Conservation (phyloP, 2,113 vertebrate genomes). For the Hepsetus odoe region DNA sequence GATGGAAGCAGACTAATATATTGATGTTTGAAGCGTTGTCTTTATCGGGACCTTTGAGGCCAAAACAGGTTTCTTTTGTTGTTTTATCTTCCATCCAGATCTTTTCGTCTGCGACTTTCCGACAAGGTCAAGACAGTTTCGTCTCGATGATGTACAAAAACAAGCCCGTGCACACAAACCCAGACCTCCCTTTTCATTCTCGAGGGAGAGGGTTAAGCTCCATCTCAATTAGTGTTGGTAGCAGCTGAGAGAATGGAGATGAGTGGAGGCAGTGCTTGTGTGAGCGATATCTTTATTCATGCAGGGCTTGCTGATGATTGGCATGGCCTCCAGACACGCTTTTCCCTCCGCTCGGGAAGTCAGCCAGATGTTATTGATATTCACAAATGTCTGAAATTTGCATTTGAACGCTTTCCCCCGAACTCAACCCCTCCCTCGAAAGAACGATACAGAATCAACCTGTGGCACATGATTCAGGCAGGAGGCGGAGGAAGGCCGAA, state of each 20-base stretch:
- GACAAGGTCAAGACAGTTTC: not conserved
- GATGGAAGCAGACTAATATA: too few relatives aligned
- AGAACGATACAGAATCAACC: conserved; percentile 19
- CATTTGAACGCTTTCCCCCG: conserved; percentile 62
- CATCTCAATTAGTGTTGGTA: conserved; percentile 66
- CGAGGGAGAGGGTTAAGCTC: conserved; percentile 42
- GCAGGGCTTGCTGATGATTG: conserved; percentile 66
- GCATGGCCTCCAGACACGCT: conserved; percentile 68
- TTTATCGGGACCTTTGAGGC: too few relatives aligned
- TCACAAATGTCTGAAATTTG: conserved; percentile 69
- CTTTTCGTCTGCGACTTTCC: too few relatives aligned
- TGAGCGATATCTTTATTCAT: conserved; percentile 73
- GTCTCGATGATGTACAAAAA: not conserved
- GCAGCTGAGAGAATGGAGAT: conserved; percentile 46
- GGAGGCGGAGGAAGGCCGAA: conserved; percentile 34
- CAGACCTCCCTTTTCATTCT: conserved; percentile 41
- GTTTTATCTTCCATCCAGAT: too few relatives aligned
- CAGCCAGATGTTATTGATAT: conserved; percentile 74
- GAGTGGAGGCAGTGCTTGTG: conserved; percentile 57
- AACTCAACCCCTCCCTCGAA: conserved; percentile 3
- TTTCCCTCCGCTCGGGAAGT: conserved; percentile 60
- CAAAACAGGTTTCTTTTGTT: not conserved
- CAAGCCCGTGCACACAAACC: conserved; percentile 5
- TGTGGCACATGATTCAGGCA: conserved; percentile 46
- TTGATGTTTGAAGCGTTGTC: too few relatives aligned